These are phyloP conservation scores for Scaptomyza parva DNA, from an alignment of 2,888 invertebrate genomes.

Conservation along the genomic window DNA sequence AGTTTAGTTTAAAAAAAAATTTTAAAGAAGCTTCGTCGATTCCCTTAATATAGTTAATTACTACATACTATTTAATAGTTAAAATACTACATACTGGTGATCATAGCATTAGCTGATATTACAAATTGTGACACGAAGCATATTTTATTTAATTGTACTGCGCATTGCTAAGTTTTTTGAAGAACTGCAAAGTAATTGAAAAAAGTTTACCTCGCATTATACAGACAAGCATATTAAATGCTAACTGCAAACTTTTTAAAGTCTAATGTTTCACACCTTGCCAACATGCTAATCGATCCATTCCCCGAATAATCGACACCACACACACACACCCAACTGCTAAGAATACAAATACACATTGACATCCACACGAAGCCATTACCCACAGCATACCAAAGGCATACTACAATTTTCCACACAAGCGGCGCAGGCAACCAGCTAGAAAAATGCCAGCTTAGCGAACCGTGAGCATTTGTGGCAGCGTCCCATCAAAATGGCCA, in stretches of 20 bases:
- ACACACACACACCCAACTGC: background rate
- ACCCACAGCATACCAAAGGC: slow-evolving; percentile 64
- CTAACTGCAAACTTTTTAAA: slow-evolving; percentile 60
- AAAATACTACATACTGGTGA: too few relatives aligned
- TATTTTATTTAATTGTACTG: too few relatives aligned
- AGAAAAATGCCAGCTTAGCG: slow-evolving; percentile 65
- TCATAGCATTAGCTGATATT: too few relatives aligned
- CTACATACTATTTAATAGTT: too few relatives aligned
- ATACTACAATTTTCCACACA: slow-evolving; percentile 72
- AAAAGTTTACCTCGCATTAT: slow-evolving; percentile 18
- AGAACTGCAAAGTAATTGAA: too few relatives aligned
- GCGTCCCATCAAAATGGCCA: slow-evolving; percentile 63
- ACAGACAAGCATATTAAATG: slow-evolving; percentile 43
- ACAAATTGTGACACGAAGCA: too few relatives aligned
- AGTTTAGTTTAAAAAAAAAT: too few relatives aligned
- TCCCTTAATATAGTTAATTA: too few relatives aligned
- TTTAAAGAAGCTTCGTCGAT: too few relatives aligned
- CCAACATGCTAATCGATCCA: slow-evolving; percentile 55
- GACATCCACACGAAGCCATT: slow-evolving; percentile 23
- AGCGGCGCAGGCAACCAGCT: slow-evolving; percentile 71
- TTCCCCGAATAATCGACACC: background rate
- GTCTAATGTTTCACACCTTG: slow-evolving; percentile 61
- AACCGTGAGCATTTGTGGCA: slow-evolving; percentile 41
- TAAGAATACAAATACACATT: slow-evolving; percentile 2
- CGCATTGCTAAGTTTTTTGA: too few relatives aligned